Base-by-base conservation (phyloP, 2,888 invertebrate species). In the Eilema caniola region DNA sequence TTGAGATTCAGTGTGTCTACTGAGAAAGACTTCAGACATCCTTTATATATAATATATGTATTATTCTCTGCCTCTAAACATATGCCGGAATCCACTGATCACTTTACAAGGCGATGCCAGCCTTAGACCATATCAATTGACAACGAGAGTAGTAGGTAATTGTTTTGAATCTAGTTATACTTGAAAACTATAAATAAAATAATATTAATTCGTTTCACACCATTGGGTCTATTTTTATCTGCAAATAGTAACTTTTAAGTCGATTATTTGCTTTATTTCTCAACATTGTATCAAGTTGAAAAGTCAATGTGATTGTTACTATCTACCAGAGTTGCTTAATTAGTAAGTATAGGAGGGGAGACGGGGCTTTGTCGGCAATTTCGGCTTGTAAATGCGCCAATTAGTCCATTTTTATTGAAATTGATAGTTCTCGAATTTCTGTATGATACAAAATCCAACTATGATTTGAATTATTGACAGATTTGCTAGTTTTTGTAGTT, bases 401-500 rank as follows among this genome's bases (percentile, higher is more conserved):
- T 47, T 47, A 47, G 47, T 7, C 20, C 7, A 20, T 47, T 47
- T 53, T 20, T 53, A 3, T 53, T 53, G 33, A 16, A 53, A 33
- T 66, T 16, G 33, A 33, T 37, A 41, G 7, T 24, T 47, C 8
- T 8, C 16, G 23, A 41, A 61, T 62, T 23, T 65, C 16, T 31
- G 31, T n/a, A 41, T 31, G 12, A 28, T 60, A 25, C n/a, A n/a
- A 47, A 65, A 64, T 53, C 14, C 11, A 12, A 41, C 16, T 25
- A 37, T 62, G 14, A 31, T 41, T 16, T 37, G 16, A 62, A 62
- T 57, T 10, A 24, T 28, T 28, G 25, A 25, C 57, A 28, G 37
- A 56, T 33, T 37, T 28, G 25, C 25, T 57, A 63, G 25, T 66
- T 53, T 31, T 61, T 56, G 33, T 37, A 60, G 20, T 60, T 57